Conservation (phyloP, 2,797 vertebrate species). For the Myotis pilosus region DNA sequence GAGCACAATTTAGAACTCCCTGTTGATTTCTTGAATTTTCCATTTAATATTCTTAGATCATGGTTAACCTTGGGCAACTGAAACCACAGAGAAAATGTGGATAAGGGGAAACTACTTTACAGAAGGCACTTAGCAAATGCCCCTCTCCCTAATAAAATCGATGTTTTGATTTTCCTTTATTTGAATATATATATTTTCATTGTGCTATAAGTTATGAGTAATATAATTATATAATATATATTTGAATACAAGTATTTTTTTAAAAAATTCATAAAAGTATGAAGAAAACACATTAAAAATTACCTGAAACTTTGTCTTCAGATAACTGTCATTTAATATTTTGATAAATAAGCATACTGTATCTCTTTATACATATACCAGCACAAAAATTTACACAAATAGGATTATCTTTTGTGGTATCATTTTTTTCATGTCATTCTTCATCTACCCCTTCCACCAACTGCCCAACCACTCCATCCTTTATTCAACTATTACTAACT, state of each 20-base stretch:
- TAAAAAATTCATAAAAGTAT: background rate
- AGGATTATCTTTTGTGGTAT: background rate
- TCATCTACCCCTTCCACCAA: background rate
- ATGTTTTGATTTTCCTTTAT: background rate
- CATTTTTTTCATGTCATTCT: background rate
- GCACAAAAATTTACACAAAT: background rate
- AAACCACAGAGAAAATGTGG: background rate
- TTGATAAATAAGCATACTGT: background rate
- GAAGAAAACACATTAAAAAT: background rate
- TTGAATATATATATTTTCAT: background rate
- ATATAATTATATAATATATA: background rate
- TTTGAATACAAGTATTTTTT: background rate
- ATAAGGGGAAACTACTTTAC: background rate
- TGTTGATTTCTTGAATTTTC: background rate
- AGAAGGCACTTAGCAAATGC: background rate
- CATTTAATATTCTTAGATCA: background rate
- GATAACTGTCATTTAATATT: background rate
- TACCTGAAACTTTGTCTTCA: background rate
- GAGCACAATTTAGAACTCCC: background rate
- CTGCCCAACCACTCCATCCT: background rate
- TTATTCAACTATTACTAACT: background rate
- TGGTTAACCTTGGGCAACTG: background rate
- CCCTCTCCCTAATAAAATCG: background rate
- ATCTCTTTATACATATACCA: background rate
- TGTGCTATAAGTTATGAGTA: background rate